Evolutionary conservation across 1,140 invertebrate genomes (phyloP).

Genomic region (Araneus ventricosus): DNA sequence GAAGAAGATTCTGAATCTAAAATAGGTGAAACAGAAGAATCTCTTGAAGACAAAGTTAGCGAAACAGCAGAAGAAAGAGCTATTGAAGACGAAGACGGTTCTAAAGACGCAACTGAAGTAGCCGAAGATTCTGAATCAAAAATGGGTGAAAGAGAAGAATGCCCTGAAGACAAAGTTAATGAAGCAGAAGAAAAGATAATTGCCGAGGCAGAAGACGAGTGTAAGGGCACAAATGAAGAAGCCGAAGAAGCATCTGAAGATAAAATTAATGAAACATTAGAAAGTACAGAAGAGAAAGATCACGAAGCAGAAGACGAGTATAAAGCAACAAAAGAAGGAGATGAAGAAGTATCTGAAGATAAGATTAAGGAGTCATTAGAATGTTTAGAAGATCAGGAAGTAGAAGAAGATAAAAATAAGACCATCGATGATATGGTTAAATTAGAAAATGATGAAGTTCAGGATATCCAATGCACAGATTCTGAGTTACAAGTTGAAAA

Average conservation of each 20-base stretch:
- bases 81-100: neutral
- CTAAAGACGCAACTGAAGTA: neutral
- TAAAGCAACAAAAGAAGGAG: neutral
- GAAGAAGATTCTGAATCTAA: neutral
- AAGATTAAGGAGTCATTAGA: neutral
- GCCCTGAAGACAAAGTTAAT: neutral
- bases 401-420: neutral
- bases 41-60: constrained; percentile 47
- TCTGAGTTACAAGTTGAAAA: neutral
- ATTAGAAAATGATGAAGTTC: neutral
- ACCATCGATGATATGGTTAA: neutral
- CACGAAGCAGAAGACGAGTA: neutral
- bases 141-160: neutral
- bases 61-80: constrained; percentile 77
- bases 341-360: neutral
- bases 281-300: neutral
- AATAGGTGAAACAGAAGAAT: neutral
- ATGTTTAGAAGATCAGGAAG: neutral
- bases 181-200: neutral
- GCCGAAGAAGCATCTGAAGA: neutral
- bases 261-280: neutral
- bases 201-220: neutral
- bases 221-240: neutral
- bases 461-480: neutral
- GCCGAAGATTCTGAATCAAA: neutral